Conservation (phyloP, 2,888 invertebrate species). For the Pandemis corylana region DNA sequence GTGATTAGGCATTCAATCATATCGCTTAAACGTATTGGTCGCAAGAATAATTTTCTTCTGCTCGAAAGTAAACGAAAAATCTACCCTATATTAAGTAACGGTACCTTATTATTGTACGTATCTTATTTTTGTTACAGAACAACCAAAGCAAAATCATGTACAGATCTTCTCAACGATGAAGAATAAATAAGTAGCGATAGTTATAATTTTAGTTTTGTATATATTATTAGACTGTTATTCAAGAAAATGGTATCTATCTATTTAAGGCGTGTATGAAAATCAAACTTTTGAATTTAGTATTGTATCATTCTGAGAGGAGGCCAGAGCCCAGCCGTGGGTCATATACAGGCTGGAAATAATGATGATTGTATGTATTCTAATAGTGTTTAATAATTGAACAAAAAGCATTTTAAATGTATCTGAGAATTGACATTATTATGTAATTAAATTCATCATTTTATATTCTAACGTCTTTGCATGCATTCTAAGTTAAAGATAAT, state of each 20-base stretch:
- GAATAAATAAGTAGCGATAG: slow-evolving; percentile 63
- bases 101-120: not conserved
- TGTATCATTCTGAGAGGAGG: not conserved
- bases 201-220: slow-evolving; percentile 10
- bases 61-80: too few relatives aligned
- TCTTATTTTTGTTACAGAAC: slow-evolving; percentile 79
- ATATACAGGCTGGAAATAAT: too few relatives aligned
- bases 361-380: slow-evolving; percentile 4
- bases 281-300: slow-evolving; percentile 15
- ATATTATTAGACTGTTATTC: slow-evolving; percentile 19
- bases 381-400: slow-evolving; percentile 13
- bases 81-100: not conserved
- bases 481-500: slow-evolving; percentile 5
- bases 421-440: slow-evolving; percentile 23
- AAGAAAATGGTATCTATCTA: not conserved
- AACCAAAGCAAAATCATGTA: slow-evolving; percentile 90
- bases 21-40: too few relatives aligned
- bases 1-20: too few relatives aligned
- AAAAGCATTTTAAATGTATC: slow-evolving; percentile 24
- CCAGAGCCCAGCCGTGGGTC: too few relatives aligned
- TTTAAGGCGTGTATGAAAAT: slow-evolving; percentile 10
- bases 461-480: slow-evolving; percentile 27
- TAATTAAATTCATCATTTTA: slow-evolving; percentile 21
- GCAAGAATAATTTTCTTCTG: too few relatives aligned
- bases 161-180: slow-evolving; percentile 87